Evolutionary conservation across 2,113 vertebrate genomes (phyloP).

Genomic region (Felis chaus): DNA sequence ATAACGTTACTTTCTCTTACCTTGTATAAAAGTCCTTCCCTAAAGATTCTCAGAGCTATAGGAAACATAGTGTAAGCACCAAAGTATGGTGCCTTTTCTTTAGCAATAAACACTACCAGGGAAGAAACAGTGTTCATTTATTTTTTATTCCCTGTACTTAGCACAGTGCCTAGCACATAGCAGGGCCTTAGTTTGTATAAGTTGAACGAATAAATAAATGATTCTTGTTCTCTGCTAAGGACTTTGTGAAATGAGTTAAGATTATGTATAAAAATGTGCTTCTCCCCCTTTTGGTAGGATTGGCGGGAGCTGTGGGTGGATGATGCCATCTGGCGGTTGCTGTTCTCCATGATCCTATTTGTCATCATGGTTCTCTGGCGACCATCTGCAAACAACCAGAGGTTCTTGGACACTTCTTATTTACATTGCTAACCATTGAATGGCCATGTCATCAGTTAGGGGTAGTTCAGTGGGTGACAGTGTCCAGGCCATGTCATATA

Average conservation of each 20-base stretch:
- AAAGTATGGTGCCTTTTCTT: not conserved
- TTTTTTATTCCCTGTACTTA: not conserved
- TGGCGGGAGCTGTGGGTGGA: slow-evolving; percentile 98
- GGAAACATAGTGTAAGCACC: not conserved
- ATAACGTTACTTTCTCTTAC: not conserved
- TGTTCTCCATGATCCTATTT: slow-evolving; percentile 97
- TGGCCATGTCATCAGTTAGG: not conserved
- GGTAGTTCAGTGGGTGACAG: not conserved
- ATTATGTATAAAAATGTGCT: not conserved
- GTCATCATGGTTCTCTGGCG: slow-evolving; percentile 97
- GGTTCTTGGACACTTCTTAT: slow-evolving; percentile 83
- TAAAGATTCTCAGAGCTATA: slow-evolving; percentile 29
- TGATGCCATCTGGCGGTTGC: slow-evolving; percentile 96
- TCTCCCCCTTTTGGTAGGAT: slow-evolving; percentile 84
- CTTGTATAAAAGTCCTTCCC: not conserved
- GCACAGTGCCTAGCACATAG: not conserved
- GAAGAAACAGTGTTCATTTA: not conserved
- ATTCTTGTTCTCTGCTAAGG: slow-evolving; percentile 5
- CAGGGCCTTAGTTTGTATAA: not conserved
- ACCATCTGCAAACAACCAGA: slow-evolving; percentile 96
- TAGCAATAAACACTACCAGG: not conserved
- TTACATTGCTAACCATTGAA: not conserved
- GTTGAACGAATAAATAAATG: not conserved
- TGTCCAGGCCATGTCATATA: not conserved
- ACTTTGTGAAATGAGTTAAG: slow-evolving; percentile 26